Evolutionary conservation across 1,140 invertebrate species (phyloP), one percentile per base, ranked within the genome.

Genomic region (Anoplophora glabripennis): DNA sequence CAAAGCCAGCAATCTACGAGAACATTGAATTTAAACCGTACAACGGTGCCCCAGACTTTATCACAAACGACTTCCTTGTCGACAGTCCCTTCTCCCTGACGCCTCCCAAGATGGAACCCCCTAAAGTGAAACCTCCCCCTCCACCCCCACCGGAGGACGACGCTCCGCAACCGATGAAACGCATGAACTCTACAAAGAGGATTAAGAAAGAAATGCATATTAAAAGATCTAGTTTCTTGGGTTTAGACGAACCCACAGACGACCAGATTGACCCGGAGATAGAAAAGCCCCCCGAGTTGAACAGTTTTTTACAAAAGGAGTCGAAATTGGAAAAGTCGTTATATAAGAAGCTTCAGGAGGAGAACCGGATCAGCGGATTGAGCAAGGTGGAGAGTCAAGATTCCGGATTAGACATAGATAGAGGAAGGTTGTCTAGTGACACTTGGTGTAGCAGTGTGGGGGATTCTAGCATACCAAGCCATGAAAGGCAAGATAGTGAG

Each of bases 61-160:
- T 68, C 4, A 48, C 61, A 7, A 48, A 55, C 9, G 64, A 70
- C 21, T 70, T 66, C 62, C 12, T 66, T 35, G 48, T 67, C 7
- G 49, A 61, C 59, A 11, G 57, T 11, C 37, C 46, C 28, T 67
- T 64, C 64, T 76, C 77, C 42, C 73, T 82, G 53, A 81, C 84
- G 11, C 79, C 83, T 9, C 83, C 81, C 54, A 83, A 78, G 48
- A 69, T 88, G 62, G 86, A 90, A 72, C 90, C 90, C 4, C 90
- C 90, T 1, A 92, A 90, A 69, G 89, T 89, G 69, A 92, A 92
- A 74, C 90, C 90, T 42, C 90, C 90, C 11, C 90, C 90, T n/a
- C 89, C 89, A 14, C 89, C 90, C 0, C 79, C 82, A 35, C 78
- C 78, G 59, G 73, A 70, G 45, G 66, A 78, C 3, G 79, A 77